Conservation (phyloP, 2,797 vertebrate genomes). For the Syngnathus acus region DNA sequence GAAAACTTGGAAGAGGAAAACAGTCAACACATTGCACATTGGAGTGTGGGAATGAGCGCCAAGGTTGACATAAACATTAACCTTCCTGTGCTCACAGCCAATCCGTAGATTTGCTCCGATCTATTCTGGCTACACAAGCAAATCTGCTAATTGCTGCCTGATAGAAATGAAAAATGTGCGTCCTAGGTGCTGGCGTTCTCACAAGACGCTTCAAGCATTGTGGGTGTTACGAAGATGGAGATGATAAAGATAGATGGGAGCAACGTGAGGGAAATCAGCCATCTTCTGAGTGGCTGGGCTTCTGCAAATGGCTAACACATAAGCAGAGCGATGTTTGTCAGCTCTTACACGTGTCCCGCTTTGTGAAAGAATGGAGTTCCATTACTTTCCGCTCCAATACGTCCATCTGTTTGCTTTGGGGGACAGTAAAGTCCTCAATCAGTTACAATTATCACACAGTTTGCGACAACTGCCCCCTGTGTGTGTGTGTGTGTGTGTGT, state of each 20-base stretch:
- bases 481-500: slow-evolving; percentile 19
- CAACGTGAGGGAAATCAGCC: not conserved
- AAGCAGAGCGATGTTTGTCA: slow-evolving; percentile 4
- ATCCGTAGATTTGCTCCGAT: slow-evolving; percentile 4
- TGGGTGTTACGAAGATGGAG: slow-evolving; percentile 5
- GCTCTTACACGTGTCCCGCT: slow-evolving; percentile 24
- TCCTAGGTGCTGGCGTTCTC: slow-evolving; percentile 8
- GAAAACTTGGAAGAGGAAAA: slow-evolving; percentile 5
- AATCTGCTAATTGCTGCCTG: slow-evolving; percentile 3
- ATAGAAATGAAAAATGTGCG: slow-evolving; percentile 7
- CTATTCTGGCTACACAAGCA: slow-evolving; percentile 5
- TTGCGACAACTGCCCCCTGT: slow-evolving; percentile 28
- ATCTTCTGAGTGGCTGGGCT: not conserved
- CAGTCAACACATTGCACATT: slow-evolving; percentile 1
- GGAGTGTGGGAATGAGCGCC: not conserved
- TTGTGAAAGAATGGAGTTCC: slow-evolving; percentile 58
- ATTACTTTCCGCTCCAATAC: slow-evolving; percentile 61
- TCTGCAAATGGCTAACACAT: not conserved
- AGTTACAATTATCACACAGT: slow-evolving; percentile 54
- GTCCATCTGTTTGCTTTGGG: slow-evolving; percentile 57
- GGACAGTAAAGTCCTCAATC: slow-evolving; percentile 56
- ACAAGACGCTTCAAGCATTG: slow-evolving; percentile 5
- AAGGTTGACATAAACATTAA: slow-evolving; percentile 10
- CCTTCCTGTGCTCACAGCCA: not conserved
- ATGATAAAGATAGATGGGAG: slow-evolving; percentile 6